Conservation (phyloP, 2,113 vertebrate genomes). For the Ondatra zibethicus region DNA sequence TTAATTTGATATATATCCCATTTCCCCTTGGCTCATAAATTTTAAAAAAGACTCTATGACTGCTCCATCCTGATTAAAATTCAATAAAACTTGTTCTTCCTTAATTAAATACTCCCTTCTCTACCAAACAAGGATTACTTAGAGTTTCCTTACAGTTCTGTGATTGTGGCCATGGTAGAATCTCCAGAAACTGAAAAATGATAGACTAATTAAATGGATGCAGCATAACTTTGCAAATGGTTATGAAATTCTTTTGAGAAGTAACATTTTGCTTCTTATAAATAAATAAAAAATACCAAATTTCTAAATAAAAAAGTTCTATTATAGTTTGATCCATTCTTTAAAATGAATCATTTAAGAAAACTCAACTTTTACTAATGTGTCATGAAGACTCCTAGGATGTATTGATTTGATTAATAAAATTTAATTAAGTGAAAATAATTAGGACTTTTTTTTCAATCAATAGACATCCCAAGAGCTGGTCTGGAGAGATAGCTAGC, state of each 20-base stretch:
- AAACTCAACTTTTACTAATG: slow-evolving; percentile 48
- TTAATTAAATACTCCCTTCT: slow-evolving; percentile 51
- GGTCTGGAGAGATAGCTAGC: not conserved
- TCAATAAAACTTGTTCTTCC: slow-evolving; percentile 54
- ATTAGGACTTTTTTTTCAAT: slow-evolving; percentile 59
- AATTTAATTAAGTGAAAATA: slow-evolving; percentile 69
- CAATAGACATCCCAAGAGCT: slow-evolving; percentile 46
- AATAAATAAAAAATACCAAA: not conserved
- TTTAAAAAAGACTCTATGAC: not conserved
- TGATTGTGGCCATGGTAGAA: not conserved
- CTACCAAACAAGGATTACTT: not conserved
- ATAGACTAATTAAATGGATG: not conserved
- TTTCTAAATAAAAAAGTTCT: slow-evolving; percentile 63
- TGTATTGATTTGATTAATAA: slow-evolving; percentile 72
- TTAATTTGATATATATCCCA: slow-evolving; percentile 65
- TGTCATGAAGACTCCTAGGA: slow-evolving; percentile 55
- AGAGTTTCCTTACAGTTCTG: not conserved
- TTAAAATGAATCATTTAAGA: slow-evolving; percentile 45
- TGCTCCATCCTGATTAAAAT: slow-evolving; percentile 67
- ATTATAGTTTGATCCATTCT: slow-evolving; percentile 57
- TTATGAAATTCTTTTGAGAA: not conserved
- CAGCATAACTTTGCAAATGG: not conserved
- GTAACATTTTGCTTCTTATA: slow-evolving; percentile 10
- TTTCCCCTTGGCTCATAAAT: slow-evolving; percentile 44
- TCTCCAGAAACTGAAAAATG: not conserved